These are phyloP conservation scores for Dromaius novaehollandiae DNA, from an alignment of 2,113 vertebrate species.

Conservation along the genomic window DNA sequence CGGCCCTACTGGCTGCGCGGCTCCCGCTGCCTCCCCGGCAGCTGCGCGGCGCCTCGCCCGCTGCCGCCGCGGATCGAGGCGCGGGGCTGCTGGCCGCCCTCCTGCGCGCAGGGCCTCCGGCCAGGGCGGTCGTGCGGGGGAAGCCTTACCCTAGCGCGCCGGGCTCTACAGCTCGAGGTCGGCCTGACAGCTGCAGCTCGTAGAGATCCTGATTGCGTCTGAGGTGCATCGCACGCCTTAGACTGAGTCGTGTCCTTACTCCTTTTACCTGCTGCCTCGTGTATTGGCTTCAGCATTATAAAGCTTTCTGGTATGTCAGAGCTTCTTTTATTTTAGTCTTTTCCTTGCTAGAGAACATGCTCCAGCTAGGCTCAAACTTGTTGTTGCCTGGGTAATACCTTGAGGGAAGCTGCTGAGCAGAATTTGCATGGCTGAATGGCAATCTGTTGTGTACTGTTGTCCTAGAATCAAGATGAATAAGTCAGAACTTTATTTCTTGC, in stretches of 20 bases:
- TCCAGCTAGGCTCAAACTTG: accelerated
- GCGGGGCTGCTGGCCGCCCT: too few species aligned
- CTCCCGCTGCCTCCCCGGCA: too few species aligned
- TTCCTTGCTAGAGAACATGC: accelerated
- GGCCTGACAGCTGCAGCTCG: neutral
- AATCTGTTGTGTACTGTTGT: accelerated
- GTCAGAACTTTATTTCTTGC: accelerated
- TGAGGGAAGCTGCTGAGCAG: accelerated
- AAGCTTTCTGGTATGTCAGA: too few species aligned
- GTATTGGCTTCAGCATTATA: accelerated
- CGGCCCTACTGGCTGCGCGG: neutral
- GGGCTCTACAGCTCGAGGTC: too few species aligned
- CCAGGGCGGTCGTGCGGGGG: neutral
- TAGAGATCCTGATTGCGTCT: accelerated
- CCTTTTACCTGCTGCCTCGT: too few species aligned
- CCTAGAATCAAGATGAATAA: accelerated
- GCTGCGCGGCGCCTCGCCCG: neutral
- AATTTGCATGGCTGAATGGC: accelerated
- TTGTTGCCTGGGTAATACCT: accelerated
- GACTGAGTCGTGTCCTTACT: neutral
- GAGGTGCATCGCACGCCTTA: accelerated
- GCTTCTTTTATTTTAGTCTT: neutral
- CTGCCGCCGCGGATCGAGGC: neutral
- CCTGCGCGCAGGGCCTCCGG: too few species aligned
- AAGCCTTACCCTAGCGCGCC: neutral